These are phyloP conservation scores for Glossophaga mutica DNA, from an alignment of 2,797 vertebrate species.

Conservation along the genomic window DNA sequence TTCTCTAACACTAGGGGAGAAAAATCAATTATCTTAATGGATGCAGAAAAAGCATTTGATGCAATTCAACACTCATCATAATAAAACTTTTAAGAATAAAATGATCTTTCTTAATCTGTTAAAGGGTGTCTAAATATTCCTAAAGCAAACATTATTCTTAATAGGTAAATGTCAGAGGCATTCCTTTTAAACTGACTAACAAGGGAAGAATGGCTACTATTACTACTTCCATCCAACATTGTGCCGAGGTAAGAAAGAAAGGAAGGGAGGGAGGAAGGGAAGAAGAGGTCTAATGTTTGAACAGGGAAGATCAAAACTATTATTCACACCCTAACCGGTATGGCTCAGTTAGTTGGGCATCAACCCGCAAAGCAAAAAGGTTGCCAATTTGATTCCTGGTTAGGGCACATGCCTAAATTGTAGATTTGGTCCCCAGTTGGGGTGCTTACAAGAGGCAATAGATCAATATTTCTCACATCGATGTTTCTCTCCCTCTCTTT, in stretches of 20 bases:
- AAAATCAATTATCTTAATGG: slow-evolving; percentile 24
- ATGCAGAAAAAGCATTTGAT: neutral
- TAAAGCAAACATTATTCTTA: neutral
- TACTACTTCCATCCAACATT: neutral
- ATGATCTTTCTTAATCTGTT: neutral
- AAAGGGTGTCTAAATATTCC: neutral
- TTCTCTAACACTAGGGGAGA: slow-evolving; percentile 20
- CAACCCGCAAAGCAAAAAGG: too few species aligned
- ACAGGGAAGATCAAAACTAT: neutral
- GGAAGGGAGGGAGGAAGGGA: neutral
- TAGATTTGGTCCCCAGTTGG: too few species aligned
- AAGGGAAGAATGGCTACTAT: neutral
- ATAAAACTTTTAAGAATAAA: slow-evolving; percentile 11
- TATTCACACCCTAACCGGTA: neutral
- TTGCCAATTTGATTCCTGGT: too few species aligned
- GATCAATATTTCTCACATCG: too few species aligned
- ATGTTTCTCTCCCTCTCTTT: too few species aligned
- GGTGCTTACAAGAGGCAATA: too few species aligned
- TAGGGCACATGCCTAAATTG: too few species aligned
- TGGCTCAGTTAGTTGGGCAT: neutral
- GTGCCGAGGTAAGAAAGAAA: neutral
- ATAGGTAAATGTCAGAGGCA: neutral
- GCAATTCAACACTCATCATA: neutral
- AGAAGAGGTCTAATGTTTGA: neutral
- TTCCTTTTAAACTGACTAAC: neutral